Evolutionary conservation across 2,888 invertebrate species (phyloP).

Genomic region (Deilephila porcellus): DNA sequence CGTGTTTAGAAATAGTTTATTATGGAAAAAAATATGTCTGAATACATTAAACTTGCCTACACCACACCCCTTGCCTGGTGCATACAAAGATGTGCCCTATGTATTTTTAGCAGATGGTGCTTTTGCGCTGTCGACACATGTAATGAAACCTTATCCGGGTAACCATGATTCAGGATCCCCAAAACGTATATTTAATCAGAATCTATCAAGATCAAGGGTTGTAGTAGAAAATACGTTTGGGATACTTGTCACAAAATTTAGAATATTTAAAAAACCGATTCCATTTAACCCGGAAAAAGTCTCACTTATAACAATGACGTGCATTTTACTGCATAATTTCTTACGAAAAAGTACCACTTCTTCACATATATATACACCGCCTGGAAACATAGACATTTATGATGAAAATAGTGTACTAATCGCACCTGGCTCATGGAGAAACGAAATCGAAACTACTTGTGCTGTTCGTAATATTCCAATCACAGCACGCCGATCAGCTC

Average conservation of each 20-base stretch:
- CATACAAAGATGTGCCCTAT: not conserved
- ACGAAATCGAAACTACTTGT: slow-evolving; percentile 27
- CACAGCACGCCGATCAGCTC: slow-evolving; percentile 30
- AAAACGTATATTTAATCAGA: slow-evolving; percentile 33
- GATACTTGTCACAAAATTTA: slow-evolving; percentile 34
- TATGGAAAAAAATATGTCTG: slow-evolving; percentile 39
- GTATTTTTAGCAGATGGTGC: slow-evolving; percentile 32
- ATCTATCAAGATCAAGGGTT: slow-evolving; percentile 34
- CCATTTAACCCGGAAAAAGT: slow-evolving; percentile 32
- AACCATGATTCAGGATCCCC: slow-evolving; percentile 30
- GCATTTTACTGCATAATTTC: slow-evolving; percentile 35
- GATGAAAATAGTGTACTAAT: slow-evolving; percentile 25
- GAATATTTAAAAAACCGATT: slow-evolving; percentile 32
- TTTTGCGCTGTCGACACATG: slow-evolving; percentile 31
- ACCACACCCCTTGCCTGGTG: too few relatives aligned
- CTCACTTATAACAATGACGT: slow-evolving; percentile 28
- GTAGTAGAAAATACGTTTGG: slow-evolving; percentile 39
- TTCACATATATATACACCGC: slow-evolving; percentile 34
- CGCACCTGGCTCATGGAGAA: not conserved
- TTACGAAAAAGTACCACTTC: slow-evolving; percentile 35
- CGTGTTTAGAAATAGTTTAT: slow-evolving; percentile 39
- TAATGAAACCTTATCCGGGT: slow-evolving; percentile 33
- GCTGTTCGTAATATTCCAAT: slow-evolving; percentile 30
- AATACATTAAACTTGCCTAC: too few relatives aligned
- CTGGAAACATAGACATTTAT: slow-evolving; percentile 31